Base-by-base conservation (phyloP, 2,888 invertebrate genomes). In the Orgyia antiqua region DNA sequence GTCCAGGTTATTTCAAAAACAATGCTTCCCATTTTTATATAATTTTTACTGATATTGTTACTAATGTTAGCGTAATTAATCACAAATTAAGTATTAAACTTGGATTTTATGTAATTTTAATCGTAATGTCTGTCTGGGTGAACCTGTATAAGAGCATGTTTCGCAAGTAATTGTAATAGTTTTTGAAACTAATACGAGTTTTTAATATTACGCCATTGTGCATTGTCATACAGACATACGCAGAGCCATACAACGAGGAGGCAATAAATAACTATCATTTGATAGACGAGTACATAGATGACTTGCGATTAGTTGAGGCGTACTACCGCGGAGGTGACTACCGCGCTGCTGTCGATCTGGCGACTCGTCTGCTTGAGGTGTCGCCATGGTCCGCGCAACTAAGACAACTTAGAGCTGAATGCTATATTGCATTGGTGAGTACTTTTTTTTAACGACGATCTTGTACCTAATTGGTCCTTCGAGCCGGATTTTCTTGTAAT, bases 331-430 rank as follows among this genome's bases (percentile, higher is more conserved):
- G 80, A 2, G 67, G 65, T 0, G 89, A 92, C 59, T 84, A 80
- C 68, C 69, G 82, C 36, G 87, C 87, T 1, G 90, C 90, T 19
- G 87, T 87, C 1, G 86, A 83, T 23, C 65, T 77, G 1, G 68
- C 75, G 50, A 51, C 87, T 35, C 92, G 93, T 1, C 90, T 95
- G 50, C 89, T 97, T 17, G 96, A 96, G 70, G 80, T 89, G 12
- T 95, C 96, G 58, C 97, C 98, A 1, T 99, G 98, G 98, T 91
- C 96, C 24, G 88, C 93, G 1, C 83, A 89, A 12, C 87, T 98
- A 27, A 88, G 98, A 13, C 94, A 97, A 72, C 88, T 95, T 24
- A 82, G 99, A 19, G 94, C 98, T 0, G 93, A 97, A 59, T 93
- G 95, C 65, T 93, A 96, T 63, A 90, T 95, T 42, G 90, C 89